Base-by-base conservation (phyloP, 2,113 vertebrate species). In the Labeo rohita region DNA sequence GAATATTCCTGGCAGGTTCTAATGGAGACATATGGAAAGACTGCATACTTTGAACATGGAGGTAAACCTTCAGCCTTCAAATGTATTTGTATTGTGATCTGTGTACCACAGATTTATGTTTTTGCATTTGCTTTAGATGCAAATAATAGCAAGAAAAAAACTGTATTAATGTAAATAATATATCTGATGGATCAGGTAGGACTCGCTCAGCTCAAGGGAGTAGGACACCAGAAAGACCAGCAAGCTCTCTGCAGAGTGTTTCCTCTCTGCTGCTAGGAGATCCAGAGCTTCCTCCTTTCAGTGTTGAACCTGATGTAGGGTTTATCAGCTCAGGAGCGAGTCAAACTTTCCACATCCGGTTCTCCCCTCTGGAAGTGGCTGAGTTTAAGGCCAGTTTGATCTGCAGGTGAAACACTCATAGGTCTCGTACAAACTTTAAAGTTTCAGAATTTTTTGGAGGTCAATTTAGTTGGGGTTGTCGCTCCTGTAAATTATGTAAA, bases 361-460 rank as follows among this genome's bases (percentile, higher is more conserved):
- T 99, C 91, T 95, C 91, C 43, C 97, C 98, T 0, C 1, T 93
- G 89, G 93, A 94, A 0, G 49, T 91, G 56, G 95, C 95, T 3
- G 88, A 92, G 8, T 97, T 96, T 77, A 90, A 96, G 83, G 94
- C 90, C 86, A 89, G 2, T 3, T 89, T 99, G 59, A 10, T 93
- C 78, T 98, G 97, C 97, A 97, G 96, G 98, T 99, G 4, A 85
- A 89, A 52, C 8, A 15, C 73, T 12, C 4, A 75, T 18, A n/a
- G 8, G 56, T 5, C 5, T 39, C 5, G 39, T 39, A 39, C 39
- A 39, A 1, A 39, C 39, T 39, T 1, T 39, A 39, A 39, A 39
- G 39, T 39, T 39, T 39, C 39, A 39, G 39, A 39, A 39, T 39
- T 39, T 39, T 39, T 39, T 5, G 5, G 39, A 39, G 39, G 39